phyloP scores from a whole-genome alignment of 2,888 invertebrate genomes.

The Leucophora obtusa region DNA sequence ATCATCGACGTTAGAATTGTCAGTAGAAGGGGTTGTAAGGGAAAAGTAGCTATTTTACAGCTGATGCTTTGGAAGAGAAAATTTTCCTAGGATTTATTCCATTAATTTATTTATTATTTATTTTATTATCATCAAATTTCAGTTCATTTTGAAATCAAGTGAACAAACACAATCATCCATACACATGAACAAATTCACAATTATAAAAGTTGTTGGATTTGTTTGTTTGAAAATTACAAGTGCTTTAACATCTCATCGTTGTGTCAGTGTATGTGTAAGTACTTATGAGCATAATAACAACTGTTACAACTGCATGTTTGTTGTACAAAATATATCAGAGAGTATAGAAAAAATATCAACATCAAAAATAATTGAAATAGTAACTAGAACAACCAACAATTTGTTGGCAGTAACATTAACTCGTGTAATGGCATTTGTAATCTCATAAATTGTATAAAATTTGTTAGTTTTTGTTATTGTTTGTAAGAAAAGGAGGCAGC shows the following conservation, averaged over 20 bases:
- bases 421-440: conserved; percentile 9
- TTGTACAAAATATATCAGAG: neutral
- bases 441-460: conserved; percentile 43
- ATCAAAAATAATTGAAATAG: conserved; percentile 37
- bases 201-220: conserved; percentile 5
- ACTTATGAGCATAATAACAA: conserved; percentile 55
- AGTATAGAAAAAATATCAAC: conserved; percentile 32
- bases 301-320: conserved; percentile 39
- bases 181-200: too few relatives aligned
- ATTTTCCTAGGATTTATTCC: too few relatives aligned
- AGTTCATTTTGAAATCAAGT: too few relatives aligned
- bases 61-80: too few relatives aligned
- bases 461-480: conserved; percentile 24
- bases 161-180: too few relatives aligned
- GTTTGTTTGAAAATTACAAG: conserved; percentile 12
- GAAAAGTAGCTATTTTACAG: too few relatives aligned
- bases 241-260: conserved; percentile 11
- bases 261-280: conserved; percentile 29
- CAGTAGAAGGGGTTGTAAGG: too few relatives aligned
- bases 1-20: too few relatives aligned
- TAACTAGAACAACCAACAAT: conserved; percentile 33
- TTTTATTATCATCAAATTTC: too few relatives aligned
- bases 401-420: conserved; percentile 27
- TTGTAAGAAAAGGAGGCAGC: too few relatives aligned
- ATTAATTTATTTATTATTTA: too few relatives aligned